A percentile compares a stretch with the other conserved stretches of the same genome.
Conservation (phyloP, 1,140 invertebrate genomes). For the Notospermus geniculatus region DNA sequence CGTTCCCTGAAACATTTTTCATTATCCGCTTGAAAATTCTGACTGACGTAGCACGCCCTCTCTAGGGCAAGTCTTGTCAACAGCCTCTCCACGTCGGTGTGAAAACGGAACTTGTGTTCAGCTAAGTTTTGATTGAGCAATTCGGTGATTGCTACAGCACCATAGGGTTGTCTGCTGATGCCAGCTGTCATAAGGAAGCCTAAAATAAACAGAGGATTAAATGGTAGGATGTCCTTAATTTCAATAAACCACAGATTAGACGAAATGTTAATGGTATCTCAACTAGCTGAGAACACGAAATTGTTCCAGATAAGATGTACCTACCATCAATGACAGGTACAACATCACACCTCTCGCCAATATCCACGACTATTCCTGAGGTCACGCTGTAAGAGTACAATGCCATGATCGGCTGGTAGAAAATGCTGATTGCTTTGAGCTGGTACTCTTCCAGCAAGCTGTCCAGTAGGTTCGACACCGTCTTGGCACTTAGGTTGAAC, state of each 20-base stretch:
- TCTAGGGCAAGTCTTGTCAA: slow-evolving; percentile 55
- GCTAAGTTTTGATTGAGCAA: slow-evolving; percentile 51
- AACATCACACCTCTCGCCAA: slow-evolving; percentile 66
- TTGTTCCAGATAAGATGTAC: no score
- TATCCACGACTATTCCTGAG: slow-evolving; percentile 66
- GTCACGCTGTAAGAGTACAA: slow-evolving; percentile 66
- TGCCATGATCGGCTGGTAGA: slow-evolving; percentile 63
- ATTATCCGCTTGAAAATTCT: slow-evolving; percentile 57
- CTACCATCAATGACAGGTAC: slow-evolving; percentile 65
- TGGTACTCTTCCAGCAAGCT: slow-evolving; percentile 55
- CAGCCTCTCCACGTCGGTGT: slow-evolving; percentile 51
- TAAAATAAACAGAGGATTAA: no score
- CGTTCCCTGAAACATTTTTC: slow-evolving; percentile 49
- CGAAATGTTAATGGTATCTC: neutral
- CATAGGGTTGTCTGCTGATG: slow-evolving; percentile 59
- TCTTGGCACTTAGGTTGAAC: slow-evolving; percentile 54
- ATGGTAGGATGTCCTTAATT: no score
- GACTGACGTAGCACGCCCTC: slow-evolving; percentile 60
- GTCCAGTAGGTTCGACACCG: slow-evolving; percentile 54
- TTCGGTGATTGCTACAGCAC: slow-evolving; percentile 60
- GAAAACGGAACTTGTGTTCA: slow-evolving; percentile 48
- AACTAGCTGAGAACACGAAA: no score
- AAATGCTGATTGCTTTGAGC: slow-evolving; percentile 60
- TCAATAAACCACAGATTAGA: slow-evolving; percentile 4
- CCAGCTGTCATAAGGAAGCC: slow-evolving; percentile 60